phyloP scores from a whole-genome alignment of 2,113 vertebrate genomes.

The Phodopus roborovskii region DNA sequence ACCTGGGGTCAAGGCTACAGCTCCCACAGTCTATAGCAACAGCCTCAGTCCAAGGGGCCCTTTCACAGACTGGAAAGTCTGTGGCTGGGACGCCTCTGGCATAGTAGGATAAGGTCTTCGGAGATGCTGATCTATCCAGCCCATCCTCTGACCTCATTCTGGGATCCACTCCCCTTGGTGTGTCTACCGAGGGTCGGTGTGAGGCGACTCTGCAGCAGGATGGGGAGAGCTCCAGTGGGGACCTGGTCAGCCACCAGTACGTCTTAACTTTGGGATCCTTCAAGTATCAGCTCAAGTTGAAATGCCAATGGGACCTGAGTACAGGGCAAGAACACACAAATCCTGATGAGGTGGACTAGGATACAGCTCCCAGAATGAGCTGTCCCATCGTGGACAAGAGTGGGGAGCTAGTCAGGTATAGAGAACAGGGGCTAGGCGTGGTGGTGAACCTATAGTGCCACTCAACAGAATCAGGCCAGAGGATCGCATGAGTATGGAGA shows the following conservation, averaged over 20 bases:
- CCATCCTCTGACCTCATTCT: neutral
- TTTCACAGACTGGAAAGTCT: neutral
- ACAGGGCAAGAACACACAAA: neutral
- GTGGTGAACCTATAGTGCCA: neutral
- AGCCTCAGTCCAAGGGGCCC: accelerated
- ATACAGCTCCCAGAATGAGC: neutral
- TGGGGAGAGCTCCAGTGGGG: neutral
- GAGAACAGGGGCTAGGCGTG: neutral
- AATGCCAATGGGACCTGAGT: neutral
- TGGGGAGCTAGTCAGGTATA: neutral
- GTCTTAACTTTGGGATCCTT: neutral
- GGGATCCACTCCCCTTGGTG: neutral
- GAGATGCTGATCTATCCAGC: accelerated
- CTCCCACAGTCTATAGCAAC: neutral
- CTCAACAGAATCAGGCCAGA: neutral
- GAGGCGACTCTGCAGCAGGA: neutral
- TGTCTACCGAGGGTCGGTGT: neutral
- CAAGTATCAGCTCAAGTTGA: neutral
- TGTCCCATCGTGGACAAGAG: neutral
- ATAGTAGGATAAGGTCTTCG: accelerated
- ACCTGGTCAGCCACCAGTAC: neutral
- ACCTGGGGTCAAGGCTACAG: neutral
- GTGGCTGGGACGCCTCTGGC: neutral
- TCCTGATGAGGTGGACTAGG: too few relatives aligned
- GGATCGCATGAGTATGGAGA: neutral